A percentile compares a stretch with the other conserved stretches of the same genome.
These are phyloP conservation scores for Cydia amplana DNA, from an alignment of 1,140 invertebrate species.

Conservation along the genomic window DNA sequence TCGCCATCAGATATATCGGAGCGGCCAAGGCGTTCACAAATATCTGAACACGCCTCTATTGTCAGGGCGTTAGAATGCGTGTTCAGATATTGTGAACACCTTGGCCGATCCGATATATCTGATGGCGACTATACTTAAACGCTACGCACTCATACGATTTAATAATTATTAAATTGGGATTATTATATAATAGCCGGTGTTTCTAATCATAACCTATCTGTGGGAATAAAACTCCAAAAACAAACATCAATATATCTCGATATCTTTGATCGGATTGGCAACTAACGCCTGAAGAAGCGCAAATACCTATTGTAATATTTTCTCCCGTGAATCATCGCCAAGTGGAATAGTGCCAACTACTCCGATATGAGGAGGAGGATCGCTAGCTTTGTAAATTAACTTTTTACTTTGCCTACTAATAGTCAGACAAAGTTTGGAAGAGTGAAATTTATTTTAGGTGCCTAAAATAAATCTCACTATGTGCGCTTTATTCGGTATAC, in stretches of 20 bases:
- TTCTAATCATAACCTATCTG: neutral
- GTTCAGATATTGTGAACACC: too few species aligned
- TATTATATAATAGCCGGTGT: neutral
- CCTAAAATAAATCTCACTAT: neutral
- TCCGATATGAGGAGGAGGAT: neutral
- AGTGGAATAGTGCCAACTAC: conserved; percentile 30
- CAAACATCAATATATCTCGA: conserved; percentile 10
- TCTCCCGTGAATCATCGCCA: conserved; percentile 24
- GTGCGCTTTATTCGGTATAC: neutral
- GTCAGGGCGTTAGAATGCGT: too few species aligned
- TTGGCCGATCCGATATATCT: too few species aligned
- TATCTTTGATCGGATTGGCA: conserved; percentile 15
- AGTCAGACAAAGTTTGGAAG: neutral
- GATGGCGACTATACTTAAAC: too few species aligned
- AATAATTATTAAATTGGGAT: too few species aligned
- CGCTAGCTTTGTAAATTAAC: conserved; percentile 6
- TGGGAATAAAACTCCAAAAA: neutral
- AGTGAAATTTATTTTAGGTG: too few species aligned
- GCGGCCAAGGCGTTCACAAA: too few species aligned
- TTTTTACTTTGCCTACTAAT: neutral
- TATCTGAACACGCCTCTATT: too few species aligned
- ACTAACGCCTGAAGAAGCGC: conserved; percentile 27
- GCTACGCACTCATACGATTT: too few species aligned
- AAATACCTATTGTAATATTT: conserved; percentile 29
- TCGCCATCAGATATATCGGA: too few species aligned